These are phyloP conservation scores for Eunapius fragilis DNA, from an alignment of 37 sponge, comb jelly and placozoan species.

Conservation along the genomic window DNA sequence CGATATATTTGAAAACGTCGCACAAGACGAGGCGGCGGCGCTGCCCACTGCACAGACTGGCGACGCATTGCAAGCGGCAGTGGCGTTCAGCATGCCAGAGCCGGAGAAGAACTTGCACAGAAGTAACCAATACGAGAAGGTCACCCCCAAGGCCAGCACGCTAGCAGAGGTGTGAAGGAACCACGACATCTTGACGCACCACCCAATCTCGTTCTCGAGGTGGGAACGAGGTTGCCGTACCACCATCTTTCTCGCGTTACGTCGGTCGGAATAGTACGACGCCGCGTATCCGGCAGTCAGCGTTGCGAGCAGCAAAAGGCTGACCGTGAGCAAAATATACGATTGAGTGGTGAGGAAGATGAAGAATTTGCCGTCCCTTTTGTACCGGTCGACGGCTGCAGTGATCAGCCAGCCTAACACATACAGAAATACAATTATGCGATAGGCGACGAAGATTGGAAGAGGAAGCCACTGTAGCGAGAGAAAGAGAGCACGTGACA, in stretches of 20 bases:
- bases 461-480: conserved; percentile 1
- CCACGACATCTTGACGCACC: conserved; percentile 1
- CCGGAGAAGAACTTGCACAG: background rate
- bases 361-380: background rate
- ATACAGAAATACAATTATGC: background rate
- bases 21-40: background rate
- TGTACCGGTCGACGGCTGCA: background rate
- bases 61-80: too few species aligned
- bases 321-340: background rate
- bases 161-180: background rate
- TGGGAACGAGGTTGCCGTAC: background rate
- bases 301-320: background rate
- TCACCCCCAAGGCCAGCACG: background rate
- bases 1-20: background rate
- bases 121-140: background rate
- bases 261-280: background rate
- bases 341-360: background rate
- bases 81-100: too few species aligned
- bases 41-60: too few species aligned
- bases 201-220: background rate
- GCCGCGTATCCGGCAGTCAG: background rate
- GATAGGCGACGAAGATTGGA: conserved; percentile 3
- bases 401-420: background rate
- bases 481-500: background rate
- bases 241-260: background rate